Evolutionary conservation across 1,140 invertebrate genomes (phyloP), one percentile per base, ranked within the genome.

Genomic region (Bombus huntii): DNA sequence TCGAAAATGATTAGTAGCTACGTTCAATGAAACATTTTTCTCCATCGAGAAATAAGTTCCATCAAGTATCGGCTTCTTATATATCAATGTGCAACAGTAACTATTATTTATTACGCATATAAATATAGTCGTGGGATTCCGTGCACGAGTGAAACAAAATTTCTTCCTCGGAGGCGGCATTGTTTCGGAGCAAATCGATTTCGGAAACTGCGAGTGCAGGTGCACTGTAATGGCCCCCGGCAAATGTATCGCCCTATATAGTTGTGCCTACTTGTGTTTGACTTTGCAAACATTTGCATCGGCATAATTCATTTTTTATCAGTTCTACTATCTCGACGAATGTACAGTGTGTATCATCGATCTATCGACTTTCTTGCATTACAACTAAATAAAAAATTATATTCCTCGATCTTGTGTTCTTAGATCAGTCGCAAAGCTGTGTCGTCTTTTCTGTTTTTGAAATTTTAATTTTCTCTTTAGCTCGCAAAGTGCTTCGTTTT

Each of bases 231-330:
- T 37, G 73, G 15, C 47, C 44, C 59, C 28, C 9, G n/a, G 18
- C 18, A 22, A 53, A 53, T 53, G 47, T 59, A 28, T 66, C 62
- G 39, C 31, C 75, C 37, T 59, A 25, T 22, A 68, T 47, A 68
- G 12, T 10, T 62, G 13, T 18, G 22, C 1, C n/a, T 15, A 31
- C 25, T 79, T 66, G 22, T 79, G 18, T 39, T 71, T 15, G 25
- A 70, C 66, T 83, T 65, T 34, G 81, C 72, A 74, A 74, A 82
- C 57, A 82, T 73, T 82, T 74, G 42, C 71, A 5, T n/a, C 57
- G 57, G 42, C 39, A 31, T 83, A 66, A 66, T 83, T 75, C 34
- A n/a, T 75, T 75, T 66, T 53, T 66, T 83, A 53, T 65, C 34
- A n/a, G 31, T 31, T 37, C 3, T 22, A 42, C 59, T 75, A 83